Evolutionary conservation across 1,140 invertebrate genomes (phyloP).

Genomic region (Saccostrea echinata): DNA sequence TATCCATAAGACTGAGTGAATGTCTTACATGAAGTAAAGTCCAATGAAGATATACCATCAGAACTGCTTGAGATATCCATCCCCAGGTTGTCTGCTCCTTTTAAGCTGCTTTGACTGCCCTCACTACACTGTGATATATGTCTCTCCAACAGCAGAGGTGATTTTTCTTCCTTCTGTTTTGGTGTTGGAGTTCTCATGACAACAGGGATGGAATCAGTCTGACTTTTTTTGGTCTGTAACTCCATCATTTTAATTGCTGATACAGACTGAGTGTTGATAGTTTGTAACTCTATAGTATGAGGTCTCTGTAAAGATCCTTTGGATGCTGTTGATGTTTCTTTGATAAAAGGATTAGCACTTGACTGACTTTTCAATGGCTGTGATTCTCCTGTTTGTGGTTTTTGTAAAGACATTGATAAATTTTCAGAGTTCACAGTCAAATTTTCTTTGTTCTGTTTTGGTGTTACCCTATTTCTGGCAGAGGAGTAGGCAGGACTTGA

Average conservation of each 20-base stretch:
- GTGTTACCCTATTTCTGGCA: slow-evolving; percentile 41
- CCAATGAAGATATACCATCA: background rate
- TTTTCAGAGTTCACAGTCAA: background rate
- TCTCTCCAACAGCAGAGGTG: slow-evolving; percentile 45
- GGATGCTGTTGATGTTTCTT: background rate
- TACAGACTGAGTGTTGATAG: background rate
- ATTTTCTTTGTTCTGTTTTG: background rate
- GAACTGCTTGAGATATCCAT: slow-evolving; percentile 42
- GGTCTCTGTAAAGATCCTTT: background rate
- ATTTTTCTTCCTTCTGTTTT: slow-evolving; percentile 46
- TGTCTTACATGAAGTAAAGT: background rate
- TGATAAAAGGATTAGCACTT: slow-evolving; percentile 3
- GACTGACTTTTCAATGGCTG: background rate
- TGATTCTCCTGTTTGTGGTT: background rate
- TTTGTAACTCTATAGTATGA: background rate
- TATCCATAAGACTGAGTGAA: slow-evolving; percentile 3
- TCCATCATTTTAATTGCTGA: background rate
- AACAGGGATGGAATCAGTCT: slow-evolving; percentile 23
- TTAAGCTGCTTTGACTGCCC: slow-evolving; percentile 45
- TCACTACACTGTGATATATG: slow-evolving; percentile 45
- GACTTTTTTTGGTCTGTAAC: background rate
- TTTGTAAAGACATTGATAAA: background rate
- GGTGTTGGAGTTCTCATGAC: slow-evolving; percentile 37
- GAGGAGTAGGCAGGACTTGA: slow-evolving; percentile 55
- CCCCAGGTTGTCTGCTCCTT: slow-evolving; percentile 53